Conservation (phyloP, 1,140 invertebrate genomes). For the Eriocheir sinensis region DNA sequence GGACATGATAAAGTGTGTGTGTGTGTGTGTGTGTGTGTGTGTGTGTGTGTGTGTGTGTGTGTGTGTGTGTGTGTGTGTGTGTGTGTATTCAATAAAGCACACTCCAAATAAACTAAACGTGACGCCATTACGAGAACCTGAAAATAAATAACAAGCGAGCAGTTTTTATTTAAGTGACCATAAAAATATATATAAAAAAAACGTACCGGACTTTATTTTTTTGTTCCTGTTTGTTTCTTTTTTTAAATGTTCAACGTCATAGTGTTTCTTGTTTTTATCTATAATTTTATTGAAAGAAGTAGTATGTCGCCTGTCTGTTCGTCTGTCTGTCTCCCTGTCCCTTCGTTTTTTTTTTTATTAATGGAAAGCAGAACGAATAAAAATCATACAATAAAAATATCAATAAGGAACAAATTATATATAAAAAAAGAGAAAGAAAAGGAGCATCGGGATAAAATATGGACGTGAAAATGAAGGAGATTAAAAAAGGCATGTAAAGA, state of each 20-base stretch:
- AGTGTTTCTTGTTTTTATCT: too few species aligned
- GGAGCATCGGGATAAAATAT: too few species aligned
- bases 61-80: neutral
- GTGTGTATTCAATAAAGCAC: neutral
- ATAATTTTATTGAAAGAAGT: neutral
- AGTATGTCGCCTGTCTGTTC: neutral
- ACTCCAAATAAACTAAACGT: neutral
- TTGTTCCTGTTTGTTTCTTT: neutral
- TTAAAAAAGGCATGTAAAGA: too few species aligned
- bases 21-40: neutral
- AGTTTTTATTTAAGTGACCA: neutral
- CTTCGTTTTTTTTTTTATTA: too few species aligned
- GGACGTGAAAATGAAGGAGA: too few species aligned
- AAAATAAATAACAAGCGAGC: neutral
- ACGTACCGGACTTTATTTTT: neutral
- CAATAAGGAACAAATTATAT: too few species aligned
- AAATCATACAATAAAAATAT: too few species aligned
- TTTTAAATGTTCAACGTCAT: neutral
- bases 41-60: constrained; percentile 22
- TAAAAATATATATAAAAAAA: constrained; percentile 16
- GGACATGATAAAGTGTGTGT: neutral
- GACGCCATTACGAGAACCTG: neutral
- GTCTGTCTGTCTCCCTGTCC: too few species aligned
- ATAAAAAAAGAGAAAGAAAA: too few species aligned
- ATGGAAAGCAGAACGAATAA: too few species aligned